Evolutionary conservation across 2,113 vertebrate genomes (phyloP), one percentile per base, ranked within the genome.

Genomic region (Melanerpes formicivorus): DNA sequence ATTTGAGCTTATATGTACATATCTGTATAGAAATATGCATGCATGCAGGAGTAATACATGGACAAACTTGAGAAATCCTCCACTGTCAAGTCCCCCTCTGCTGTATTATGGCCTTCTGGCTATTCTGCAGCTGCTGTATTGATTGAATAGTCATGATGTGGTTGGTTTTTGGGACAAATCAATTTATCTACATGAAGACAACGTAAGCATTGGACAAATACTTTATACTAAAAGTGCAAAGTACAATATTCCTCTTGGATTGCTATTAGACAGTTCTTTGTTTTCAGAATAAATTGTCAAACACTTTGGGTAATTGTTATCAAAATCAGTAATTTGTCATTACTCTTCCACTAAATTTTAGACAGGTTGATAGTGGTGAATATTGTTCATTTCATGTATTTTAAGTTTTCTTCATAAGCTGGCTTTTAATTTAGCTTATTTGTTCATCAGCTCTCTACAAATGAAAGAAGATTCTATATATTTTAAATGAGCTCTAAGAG

Each of bases 71-170:
- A 79, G 70, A 67, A 89, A 75, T 84, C 58, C 10, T 66, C 26
- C 1, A 3, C 54, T 55, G 46, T 46, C 30, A 55, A 88, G 50
- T 88, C 50, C n/a, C n/a, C 30, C 18, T 80, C 18, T 60, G 81
- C 73, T 80, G 63, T 13, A 1, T 80, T 66, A 42, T 30, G 79
- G 80, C 89, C 93, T 84, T 84, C 76, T 85, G 91, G 84, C 58
- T 1, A 1, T 82, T 78, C 84, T 58, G 65, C 87, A 93, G 94
- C 94, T 95, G 93, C 67, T 50, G 34, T 80, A 78, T 93, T 90
- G 91, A 96, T 91, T 75, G 58, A 89, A 59, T 44, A 85, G 87
- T 65, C 44, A 10, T 94, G 90, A 91, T 14, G 62, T 91, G 74
- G 48, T 50, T 89, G 40, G 32, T 62, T 91, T 76, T 78, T 90